phyloP scores from a whole-genome alignment of 2,797 vertebrate genomes.

The Morelia viridis region DNA sequence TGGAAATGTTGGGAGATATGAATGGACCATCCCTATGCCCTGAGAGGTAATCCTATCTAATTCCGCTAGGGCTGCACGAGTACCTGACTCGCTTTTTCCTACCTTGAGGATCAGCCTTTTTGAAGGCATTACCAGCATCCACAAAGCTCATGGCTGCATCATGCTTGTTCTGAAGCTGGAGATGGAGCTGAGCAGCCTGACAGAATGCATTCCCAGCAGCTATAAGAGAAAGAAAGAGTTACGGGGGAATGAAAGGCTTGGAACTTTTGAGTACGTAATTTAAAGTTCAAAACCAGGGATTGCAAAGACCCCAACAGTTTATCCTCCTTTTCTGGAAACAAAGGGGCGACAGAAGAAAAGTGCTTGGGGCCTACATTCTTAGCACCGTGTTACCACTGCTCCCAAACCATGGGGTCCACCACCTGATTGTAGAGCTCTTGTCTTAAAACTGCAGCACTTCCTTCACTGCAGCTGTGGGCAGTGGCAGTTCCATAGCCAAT shows the following conservation, averaged over 20 bases:
- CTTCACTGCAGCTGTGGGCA: not conserved
- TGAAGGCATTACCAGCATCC: slow-evolving; percentile 92
- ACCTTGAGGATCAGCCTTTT: slow-evolving; percentile 96
- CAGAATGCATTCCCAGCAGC: slow-evolving; percentile 92
- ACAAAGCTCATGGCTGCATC: slow-evolving; percentile 91
- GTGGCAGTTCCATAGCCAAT: not conserved
- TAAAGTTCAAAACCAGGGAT: not conserved
- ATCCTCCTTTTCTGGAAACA: not conserved
- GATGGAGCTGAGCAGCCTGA: slow-evolving; percentile 87
- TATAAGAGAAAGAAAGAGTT: slow-evolving; percentile 53
- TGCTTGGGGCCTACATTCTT: not conserved
- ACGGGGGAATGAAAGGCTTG: not conserved
- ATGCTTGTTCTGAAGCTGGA: slow-evolving; percentile 94
- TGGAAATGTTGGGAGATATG: not conserved
- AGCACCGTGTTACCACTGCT: not conserved
- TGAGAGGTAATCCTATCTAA: no score
- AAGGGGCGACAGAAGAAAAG: not conserved
- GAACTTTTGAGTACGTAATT: not conserved
- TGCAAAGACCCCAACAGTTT: not conserved
- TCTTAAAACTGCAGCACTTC: not conserved
- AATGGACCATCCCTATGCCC: not conserved
- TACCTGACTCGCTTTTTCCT: not conserved
- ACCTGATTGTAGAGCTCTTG: not conserved
- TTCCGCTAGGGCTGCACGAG: not conserved
- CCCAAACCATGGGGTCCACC: not conserved